Evolutionary conservation across 2,113 vertebrate genomes (phyloP), one percentile per base, ranked within the genome.

Genomic region (Capreolus pygargus): DNA sequence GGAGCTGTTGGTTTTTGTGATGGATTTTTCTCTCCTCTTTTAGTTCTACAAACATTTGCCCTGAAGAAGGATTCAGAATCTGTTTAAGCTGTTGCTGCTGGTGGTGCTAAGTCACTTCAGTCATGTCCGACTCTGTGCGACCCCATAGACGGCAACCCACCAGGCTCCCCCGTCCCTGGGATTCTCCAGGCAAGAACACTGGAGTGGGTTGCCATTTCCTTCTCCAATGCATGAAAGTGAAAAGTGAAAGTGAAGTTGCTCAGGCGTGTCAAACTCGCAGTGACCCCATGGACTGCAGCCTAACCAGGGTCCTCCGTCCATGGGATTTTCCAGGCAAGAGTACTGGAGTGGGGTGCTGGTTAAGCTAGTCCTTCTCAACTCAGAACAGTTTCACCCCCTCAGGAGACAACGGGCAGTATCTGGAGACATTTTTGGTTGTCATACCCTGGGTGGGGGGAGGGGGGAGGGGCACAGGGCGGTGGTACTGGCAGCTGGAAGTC

Each of bases 401-500:
- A 23, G 61, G 50, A 23, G 25, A 27, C 88, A 89, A 55, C 28
- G 55, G 61, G 33, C 27, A 82, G 52, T 50, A 55, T 54, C 36
- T 64, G n/a, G 82, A 54, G 70, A 67, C 36, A 25, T 52, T 88
- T 93, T 79, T 60, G 70, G 52, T 61, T 67, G 39, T 91, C 21
- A n/a, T 28, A 45, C 25, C 19, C 64, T 16, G 21, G 78, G 7
- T 3, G 5, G 2, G 11, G 5, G 0, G 13, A 1, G 43, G 39
- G 17, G 27, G 10, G 25, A 21, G 5, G 52, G n/a, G 55, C 45
- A 5, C 23, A 1, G 2, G 13, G 14, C 36, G 57, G 9, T 70
- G n/a, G 19, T n/a, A 2, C 6, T 55, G 52, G 39, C 15, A 14
- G 33, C 43, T 47, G 8, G 64, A 58, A 50, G 92, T 5, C 16